phyloP scores from a whole-genome alignment of 2,113 vertebrate species.

The Lates calcarifer region DNA sequence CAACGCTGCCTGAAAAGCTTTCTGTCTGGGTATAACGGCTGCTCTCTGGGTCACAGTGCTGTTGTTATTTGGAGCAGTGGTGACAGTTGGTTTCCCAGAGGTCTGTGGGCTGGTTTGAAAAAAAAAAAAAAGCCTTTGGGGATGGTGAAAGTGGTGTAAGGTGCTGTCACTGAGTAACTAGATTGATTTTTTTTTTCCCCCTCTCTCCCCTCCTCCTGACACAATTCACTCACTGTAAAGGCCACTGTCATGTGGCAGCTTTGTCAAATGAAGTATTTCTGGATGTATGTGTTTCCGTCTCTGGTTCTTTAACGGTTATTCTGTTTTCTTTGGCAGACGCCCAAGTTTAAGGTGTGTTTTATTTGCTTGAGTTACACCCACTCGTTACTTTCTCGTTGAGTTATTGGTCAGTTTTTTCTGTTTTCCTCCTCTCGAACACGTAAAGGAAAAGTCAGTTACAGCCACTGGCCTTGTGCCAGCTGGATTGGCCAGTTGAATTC shows the following conservation, averaged over 20 bases:
- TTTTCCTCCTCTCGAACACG: constrained; percentile 33
- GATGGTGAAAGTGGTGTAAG: constrained; percentile 10
- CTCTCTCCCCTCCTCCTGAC: neutral
- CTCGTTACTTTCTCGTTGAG: constrained; percentile 53
- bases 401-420: constrained; percentile 27
- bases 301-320: constrained; percentile 56
- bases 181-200: neutral
- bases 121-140: constrained; percentile 57
- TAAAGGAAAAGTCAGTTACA: constrained; percentile 44
- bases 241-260: constrained; percentile 29
- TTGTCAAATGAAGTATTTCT: constrained; percentile 48
- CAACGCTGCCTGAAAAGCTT: constrained; percentile 15
- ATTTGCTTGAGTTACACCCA: constrained; percentile 52
- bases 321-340: constrained; percentile 67
- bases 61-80: constrained; percentile 35
- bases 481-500: constrained; percentile 23
- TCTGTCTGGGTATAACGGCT: constrained; percentile 47
- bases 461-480: constrained; percentile 27
- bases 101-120: constrained; percentile 58
- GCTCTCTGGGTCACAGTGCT: constrained; percentile 38
- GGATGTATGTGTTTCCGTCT: constrained; percentile 54
- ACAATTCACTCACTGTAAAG: constrained; percentile 56
- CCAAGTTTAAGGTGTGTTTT: constrained; percentile 78
- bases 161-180: constrained; percentile 50
- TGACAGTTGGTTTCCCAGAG: constrained; percentile 56